Percentiles rank a stretch among this genome's conserved stretches.
phyloP scores from a whole-genome alignment of 2,797 vertebrate genomes.

The Notamacropus eugenii region DNA sequence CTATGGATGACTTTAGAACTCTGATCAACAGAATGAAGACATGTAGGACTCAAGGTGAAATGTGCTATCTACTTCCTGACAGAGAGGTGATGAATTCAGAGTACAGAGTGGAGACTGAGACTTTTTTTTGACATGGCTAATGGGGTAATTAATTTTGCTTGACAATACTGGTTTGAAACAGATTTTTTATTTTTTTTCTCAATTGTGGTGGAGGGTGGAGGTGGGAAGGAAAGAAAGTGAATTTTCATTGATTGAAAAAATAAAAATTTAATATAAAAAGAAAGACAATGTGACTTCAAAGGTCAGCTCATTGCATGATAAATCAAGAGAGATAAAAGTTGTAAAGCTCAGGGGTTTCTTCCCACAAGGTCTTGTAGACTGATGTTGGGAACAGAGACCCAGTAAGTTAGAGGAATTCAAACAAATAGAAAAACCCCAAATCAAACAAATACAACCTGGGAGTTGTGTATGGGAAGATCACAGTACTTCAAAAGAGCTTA shows the following conservation, averaged over 20 bases:
- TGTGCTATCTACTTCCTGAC: background rate
- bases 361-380: background rate
- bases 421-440: background rate
- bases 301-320: background rate
- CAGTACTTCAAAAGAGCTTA: background rate
- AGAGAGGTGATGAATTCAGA: background rate
- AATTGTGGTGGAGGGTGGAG: background rate
- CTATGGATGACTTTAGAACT: slow-evolving; percentile 8
- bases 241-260: background rate
- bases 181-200: background rate
- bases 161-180: background rate
- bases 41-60: background rate
- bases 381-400: background rate
- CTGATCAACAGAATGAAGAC: background rate
- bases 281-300: background rate
- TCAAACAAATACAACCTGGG: background rate
- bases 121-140: background rate
- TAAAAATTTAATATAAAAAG: background rate
- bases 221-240: background rate
- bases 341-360: background rate
- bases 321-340: background rate
- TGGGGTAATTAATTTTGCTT: background rate
- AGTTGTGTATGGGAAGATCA: background rate
- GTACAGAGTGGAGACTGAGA: background rate
- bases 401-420: background rate